These are phyloP conservation scores for Tromatobia lineatoria DNA, from an alignment of 2,888 invertebrate genomes.

Conservation along the genomic window DNA sequence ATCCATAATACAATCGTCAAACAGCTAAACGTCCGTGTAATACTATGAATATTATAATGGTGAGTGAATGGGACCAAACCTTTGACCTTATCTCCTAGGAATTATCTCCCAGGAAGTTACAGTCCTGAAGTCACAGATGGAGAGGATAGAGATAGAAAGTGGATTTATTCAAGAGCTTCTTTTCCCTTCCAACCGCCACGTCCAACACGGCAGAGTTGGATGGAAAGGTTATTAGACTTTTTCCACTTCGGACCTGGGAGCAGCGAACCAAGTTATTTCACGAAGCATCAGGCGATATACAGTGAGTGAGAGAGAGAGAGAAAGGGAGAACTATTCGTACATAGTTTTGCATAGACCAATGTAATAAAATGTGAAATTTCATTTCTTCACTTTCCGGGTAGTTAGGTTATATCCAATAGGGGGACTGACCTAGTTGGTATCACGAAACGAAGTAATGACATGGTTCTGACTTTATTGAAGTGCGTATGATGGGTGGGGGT, in stretches of 20 bases:
- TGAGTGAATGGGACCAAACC: slow-evolving; percentile 30
- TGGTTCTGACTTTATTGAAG: background rate
- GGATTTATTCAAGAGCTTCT: slow-evolving; percentile 44
- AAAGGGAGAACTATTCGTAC: background rate
- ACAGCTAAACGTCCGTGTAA: slow-evolving; percentile 14
- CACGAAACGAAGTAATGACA: background rate
- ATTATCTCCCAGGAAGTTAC: slow-evolving; percentile 38
- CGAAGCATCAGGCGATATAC: slow-evolving; percentile 33
- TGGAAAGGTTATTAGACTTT: slow-evolving; percentile 47
- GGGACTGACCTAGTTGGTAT: background rate
- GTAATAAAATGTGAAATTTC: slow-evolving; percentile 25
- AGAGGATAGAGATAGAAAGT: background rate
- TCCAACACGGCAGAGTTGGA: slow-evolving; percentile 31
- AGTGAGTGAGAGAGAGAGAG: no score
- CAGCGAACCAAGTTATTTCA: slow-evolving; percentile 43
- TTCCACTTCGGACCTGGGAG: slow-evolving; percentile 31
- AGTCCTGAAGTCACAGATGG: background rate
- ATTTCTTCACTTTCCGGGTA: background rate
- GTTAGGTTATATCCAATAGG: background rate
- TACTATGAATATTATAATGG: slow-evolving; percentile 38
- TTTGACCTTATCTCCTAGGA: slow-evolving; percentile 37
- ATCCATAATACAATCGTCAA: slow-evolving; percentile 1
- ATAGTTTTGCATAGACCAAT: background rate
- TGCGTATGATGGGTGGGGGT: background rate
- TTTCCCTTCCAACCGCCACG: background rate